These are phyloP conservation scores for Puntigrus tetrazona DNA, from an alignment of 2,113 vertebrate species.

Conservation along the genomic window DNA sequence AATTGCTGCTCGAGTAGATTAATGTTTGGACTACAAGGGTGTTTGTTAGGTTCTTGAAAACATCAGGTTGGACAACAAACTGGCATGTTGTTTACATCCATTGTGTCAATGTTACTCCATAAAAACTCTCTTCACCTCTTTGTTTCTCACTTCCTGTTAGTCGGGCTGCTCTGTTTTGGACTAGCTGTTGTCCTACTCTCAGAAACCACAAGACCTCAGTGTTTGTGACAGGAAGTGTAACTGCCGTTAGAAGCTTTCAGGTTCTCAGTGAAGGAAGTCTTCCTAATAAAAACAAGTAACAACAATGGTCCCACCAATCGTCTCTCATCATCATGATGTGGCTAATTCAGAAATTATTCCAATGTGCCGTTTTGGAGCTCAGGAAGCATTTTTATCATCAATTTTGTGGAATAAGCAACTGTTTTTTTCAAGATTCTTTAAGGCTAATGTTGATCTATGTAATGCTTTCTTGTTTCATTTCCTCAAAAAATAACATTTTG, in stretches of 20 bases:
- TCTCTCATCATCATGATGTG: not conserved
- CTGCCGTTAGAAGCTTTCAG: conserved; percentile 27
- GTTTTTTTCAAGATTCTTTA: not conserved
- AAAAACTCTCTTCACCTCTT: not conserved
- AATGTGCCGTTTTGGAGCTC: not conserved
- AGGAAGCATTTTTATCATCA: not conserved
- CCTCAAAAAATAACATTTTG: not conserved
- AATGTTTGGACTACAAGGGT: conserved; percentile 1
- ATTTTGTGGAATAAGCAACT: not conserved
- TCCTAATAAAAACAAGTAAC: not conserved
- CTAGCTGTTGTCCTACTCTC: conserved; percentile 22
- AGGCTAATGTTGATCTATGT: not conserved
- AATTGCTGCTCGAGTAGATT: not conserved
- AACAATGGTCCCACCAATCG: conserved; percentile 15
- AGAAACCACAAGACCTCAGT: conserved; percentile 43
- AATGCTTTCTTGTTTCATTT: not conserved
- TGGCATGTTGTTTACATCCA: not conserved
- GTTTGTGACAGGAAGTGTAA: conserved; percentile 50
- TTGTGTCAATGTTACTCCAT: conserved; percentile 7
- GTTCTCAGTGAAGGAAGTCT: conserved; percentile 17
- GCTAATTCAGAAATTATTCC: not conserved
- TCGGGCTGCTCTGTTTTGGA: conserved; percentile 6
- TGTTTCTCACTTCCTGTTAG: conserved; percentile 46
- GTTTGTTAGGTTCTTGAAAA: not conserved
- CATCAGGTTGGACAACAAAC: not conserved